Percentiles rank a stretch among this genome's conserved stretches.
Conservation (phyloP, 2,888 invertebrate species). For the Platycheirus albimanus region DNA sequence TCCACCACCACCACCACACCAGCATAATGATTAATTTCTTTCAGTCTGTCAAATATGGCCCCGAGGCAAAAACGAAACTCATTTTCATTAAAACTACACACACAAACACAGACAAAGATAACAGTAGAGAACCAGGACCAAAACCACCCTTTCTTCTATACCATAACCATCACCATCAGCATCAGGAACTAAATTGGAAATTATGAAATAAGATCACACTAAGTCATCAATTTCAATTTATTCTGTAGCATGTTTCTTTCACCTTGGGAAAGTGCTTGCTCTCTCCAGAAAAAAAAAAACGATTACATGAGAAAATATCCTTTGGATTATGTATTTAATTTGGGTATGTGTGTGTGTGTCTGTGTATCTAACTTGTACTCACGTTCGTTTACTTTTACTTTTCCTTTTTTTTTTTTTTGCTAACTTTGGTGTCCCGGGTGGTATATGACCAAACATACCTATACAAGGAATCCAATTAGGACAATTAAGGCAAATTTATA, state of each 20-base stretch:
- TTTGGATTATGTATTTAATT: conserved; percentile 57
- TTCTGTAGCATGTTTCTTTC: conserved; percentile 42
- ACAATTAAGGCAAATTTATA: conserved; percentile 74
- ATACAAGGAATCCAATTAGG: conserved; percentile 72
- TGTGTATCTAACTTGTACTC: conserved; percentile 17
- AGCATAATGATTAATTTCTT: conserved; percentile 59
- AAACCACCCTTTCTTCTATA: conserved; percentile 23
- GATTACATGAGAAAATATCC: conserved; percentile 38
- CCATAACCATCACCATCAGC: not conserved
- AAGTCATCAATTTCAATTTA: conserved; percentile 73
- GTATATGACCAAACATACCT: conserved; percentile 20
- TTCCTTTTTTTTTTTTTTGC: not conserved
- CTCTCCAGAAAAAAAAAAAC: conserved; percentile 3
- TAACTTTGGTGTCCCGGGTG: conserved; percentile 24
- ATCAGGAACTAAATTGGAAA: conserved; percentile 56
- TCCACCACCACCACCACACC: no score
- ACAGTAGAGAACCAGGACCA: not conserved
- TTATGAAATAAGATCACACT: conserved; percentile 67
- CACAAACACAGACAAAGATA: not conserved
- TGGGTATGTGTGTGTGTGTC: no score
- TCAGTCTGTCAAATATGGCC: conserved; percentile 45
- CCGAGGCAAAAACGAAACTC: conserved; percentile 39
- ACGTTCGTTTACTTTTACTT: conserved; percentile 28
- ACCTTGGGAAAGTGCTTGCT: conserved; percentile 12
- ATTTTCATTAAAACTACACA: conserved; percentile 54